phyloP scores from a whole-genome alignment of 1,140 invertebrate genomes.

The Battus philenor region DNA sequence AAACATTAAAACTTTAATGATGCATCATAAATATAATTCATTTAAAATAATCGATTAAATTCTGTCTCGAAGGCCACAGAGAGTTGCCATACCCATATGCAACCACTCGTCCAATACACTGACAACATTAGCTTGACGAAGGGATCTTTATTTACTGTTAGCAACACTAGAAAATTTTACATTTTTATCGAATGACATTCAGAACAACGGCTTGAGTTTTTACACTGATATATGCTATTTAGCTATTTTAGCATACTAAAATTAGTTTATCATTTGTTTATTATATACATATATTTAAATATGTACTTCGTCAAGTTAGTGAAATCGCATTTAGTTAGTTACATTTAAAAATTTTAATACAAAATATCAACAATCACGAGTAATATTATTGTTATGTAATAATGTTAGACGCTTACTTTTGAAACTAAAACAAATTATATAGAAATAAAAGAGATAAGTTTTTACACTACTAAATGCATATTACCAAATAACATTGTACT shows the following conservation, averaged over 20 bases:
- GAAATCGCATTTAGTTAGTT: background rate
- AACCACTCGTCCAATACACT: background rate
- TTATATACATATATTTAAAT: background rate
- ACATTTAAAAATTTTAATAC: background rate
- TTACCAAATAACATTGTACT: slow-evolving; percentile 55
- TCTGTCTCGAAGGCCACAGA: slow-evolving; percentile 7
- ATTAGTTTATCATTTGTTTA: too few relatives aligned
- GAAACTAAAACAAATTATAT: slow-evolving; percentile 48
- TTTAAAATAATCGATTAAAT: slow-evolving; percentile 4
- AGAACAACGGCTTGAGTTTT: too few relatives aligned
- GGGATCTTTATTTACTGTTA: too few relatives aligned
- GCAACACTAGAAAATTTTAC: too few relatives aligned
- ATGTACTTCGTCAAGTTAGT: slow-evolving; percentile 5
- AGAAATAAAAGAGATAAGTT: slow-evolving; percentile 38
- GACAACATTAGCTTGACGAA: background rate
- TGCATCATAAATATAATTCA: slow-evolving; percentile 1
- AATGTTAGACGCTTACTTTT: slow-evolving; percentile 27
- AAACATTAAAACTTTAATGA: slow-evolving; percentile 3
- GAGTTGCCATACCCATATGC: background rate
- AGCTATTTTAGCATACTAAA: too few relatives aligned
- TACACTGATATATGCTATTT: too few relatives aligned
- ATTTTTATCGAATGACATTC: too few relatives aligned
- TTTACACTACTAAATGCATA: slow-evolving; percentile 65
- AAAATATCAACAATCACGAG: slow-evolving; percentile 22
- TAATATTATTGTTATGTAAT: too few relatives aligned